Evolutionary conservation across 2,113 vertebrate genomes (phyloP).

Genomic region (pig (Sus scrofa)): DNA sequence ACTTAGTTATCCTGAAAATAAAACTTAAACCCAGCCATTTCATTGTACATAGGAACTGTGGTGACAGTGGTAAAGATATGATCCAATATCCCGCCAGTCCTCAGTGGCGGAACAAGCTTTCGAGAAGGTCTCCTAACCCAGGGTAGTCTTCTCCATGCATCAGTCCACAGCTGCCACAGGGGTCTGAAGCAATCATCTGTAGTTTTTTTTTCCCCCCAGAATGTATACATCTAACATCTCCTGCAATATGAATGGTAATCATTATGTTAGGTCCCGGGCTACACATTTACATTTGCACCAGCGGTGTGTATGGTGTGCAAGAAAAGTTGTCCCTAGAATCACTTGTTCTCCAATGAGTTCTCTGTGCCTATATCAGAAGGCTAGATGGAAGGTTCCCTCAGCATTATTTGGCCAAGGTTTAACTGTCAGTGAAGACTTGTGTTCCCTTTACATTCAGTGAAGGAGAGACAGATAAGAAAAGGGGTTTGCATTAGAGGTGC

Average conservation of each 20-base stretch:
- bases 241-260: background rate
- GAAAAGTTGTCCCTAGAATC: background rate
- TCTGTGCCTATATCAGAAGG: background rate
- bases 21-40: background rate
- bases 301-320: background rate
- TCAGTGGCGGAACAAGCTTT: background rate
- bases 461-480: background rate
- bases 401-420: background rate
- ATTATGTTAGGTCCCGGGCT: no score
- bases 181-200: background rate
- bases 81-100: accelerated
- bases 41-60: background rate
- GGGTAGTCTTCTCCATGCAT: background rate
- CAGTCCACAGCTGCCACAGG: background rate
- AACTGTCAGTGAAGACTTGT: background rate
- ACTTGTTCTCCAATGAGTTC: background rate
- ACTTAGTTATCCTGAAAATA: background rate
- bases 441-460: slow-evolving; percentile 1
- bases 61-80: background rate
- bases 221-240: background rate
- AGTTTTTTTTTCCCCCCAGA: background rate
- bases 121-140: background rate
- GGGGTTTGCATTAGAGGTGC: background rate
- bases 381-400: background rate
- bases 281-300: background rate